Percentiles rank a stretch among this genome's conserved stretches.
Conservation (phyloP, 2,888 invertebrate species). For the Pyrrhia umbra region DNA sequence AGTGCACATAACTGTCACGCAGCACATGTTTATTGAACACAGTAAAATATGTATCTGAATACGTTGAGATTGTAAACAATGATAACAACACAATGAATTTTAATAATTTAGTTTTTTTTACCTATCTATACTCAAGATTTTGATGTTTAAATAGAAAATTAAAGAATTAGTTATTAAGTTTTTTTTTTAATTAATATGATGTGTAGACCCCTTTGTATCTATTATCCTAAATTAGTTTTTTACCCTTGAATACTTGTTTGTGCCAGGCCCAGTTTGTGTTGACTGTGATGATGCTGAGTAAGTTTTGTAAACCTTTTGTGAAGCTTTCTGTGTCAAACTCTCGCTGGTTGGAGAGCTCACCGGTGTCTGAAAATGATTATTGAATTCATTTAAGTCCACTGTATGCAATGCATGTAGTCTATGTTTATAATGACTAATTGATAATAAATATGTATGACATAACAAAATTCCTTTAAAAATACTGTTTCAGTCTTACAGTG, state of each 20-base stretch:
- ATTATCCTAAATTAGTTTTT: conserved; percentile 59
- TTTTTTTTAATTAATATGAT: no score
- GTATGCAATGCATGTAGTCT: neutral
- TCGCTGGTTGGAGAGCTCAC: conserved; percentile 83
- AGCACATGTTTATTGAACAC: conserved; percentile 1
- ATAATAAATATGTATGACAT: neutral
- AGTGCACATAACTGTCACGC: conserved; percentile 1
- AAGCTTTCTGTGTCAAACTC: conserved; percentile 88
- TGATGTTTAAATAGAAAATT: neutral
- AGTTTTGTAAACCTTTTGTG: conserved; percentile 86
- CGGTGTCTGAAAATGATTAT: conserved; percentile 83
- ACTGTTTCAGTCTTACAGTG: neutral
- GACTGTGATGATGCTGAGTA: conserved; percentile 82
- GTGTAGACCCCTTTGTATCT: conserved; percentile 12
- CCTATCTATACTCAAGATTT: no score
- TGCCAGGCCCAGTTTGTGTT: conserved; percentile 78
- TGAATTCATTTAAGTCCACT: neutral
- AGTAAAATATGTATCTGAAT: conserved; percentile 10
- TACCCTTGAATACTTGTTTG: conserved; percentile 86
- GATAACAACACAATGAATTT: no score
- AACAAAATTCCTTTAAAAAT: neutral
- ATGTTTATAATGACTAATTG: neutral
- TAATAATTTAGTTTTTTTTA: no score
- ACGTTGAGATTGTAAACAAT: conserved; percentile 17
- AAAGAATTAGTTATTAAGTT: neutral